These are phyloP conservation scores for Puma concolor DNA, from an alignment of 2,113 vertebrate genomes.

Conservation along the genomic window DNA sequence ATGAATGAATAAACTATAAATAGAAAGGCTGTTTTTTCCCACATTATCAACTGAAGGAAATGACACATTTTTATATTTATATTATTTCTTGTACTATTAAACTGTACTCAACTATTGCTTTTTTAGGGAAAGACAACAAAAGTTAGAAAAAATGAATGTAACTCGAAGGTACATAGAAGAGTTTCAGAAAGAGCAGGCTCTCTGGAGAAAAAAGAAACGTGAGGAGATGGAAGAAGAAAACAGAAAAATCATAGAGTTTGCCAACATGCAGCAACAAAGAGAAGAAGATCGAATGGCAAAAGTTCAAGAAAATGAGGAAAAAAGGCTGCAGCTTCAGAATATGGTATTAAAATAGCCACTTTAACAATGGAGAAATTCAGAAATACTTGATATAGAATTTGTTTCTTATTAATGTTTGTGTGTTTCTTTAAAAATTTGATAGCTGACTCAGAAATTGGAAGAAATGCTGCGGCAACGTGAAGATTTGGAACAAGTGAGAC, in stretches of 20 bases:
- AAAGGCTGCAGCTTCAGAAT: slow-evolving; percentile 89
- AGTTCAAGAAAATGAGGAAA: slow-evolving; percentile 88
- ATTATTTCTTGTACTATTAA: slow-evolving; percentile 49
- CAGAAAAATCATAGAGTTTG: slow-evolving; percentile 91
- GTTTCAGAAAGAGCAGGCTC: slow-evolving; percentile 90
- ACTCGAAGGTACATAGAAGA: slow-evolving; percentile 91
- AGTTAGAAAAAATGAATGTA: slow-evolving; percentile 91
- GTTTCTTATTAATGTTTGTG: background rate
- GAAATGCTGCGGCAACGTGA: slow-evolving; percentile 87
- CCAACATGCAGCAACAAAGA: slow-evolving; percentile 85
- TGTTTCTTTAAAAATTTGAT: slow-evolving; percentile 42
- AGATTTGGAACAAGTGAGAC: slow-evolving; percentile 89
- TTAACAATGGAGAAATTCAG: slow-evolving; percentile 1
- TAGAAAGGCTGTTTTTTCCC: background rate
- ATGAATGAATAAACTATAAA: background rate
- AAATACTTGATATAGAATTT: background rate
- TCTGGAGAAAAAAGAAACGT: slow-evolving; percentile 91
- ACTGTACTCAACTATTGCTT: background rate
- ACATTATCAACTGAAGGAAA: background rate
- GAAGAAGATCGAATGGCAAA: slow-evolving; percentile 88
- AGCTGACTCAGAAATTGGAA: slow-evolving; percentile 89
- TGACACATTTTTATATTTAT: background rate
- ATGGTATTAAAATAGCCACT: slow-evolving; percentile 83
- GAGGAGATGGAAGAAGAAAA: slow-evolving; percentile 95
- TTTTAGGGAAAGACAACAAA: slow-evolving; percentile 90